These are phyloP conservation scores for Zaprionus obscuricornis DNA, from an alignment of 2,888 invertebrate species.

Conservation along the genomic window DNA sequence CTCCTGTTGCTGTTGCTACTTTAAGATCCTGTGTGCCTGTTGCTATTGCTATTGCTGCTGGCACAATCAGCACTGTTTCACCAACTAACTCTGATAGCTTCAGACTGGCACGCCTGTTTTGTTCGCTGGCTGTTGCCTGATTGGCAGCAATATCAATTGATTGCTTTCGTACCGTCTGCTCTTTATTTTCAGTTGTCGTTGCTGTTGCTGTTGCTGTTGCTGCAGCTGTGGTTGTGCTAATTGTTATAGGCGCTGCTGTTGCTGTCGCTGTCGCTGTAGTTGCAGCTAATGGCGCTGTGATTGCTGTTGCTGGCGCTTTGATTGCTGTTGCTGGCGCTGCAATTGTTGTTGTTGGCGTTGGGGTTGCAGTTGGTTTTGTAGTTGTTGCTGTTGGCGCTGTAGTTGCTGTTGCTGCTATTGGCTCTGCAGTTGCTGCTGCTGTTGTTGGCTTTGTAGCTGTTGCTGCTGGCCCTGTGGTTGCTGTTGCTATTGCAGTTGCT, in stretches of 20 bases:
- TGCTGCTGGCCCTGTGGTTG: constrained; percentile 28
- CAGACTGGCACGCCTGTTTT: constrained; percentile 64
- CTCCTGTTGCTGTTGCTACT: constrained; percentile 12
- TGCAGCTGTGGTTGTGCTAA: constrained; percentile 11
- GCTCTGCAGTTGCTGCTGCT: constrained; percentile 24
- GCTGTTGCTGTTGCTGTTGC: constrained; percentile 20
- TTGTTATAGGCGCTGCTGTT: constrained; percentile 31
- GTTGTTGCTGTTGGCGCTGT: neutral
- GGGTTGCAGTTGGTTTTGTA: no score
- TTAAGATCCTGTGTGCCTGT: constrained; percentile 24
- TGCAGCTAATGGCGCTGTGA: constrained; percentile 25
- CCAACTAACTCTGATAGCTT: constrained; percentile 66
- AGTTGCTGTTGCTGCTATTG: no score
- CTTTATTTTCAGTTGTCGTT: constrained; percentile 15
- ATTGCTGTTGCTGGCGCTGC: constrained; percentile 25
- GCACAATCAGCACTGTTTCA: constrained; percentile 63
- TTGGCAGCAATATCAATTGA: constrained; percentile 57
- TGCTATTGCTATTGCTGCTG: constrained; percentile 38
- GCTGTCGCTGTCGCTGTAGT: no score
- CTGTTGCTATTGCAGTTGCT: constrained; percentile 26
- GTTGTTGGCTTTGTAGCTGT: constrained; percentile 40
- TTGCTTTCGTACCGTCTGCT: constrained; percentile 28
- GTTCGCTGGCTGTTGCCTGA: constrained; percentile 65
- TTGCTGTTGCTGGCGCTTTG: constrained; percentile 35
- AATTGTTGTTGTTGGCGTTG: constrained; percentile 28